Evolutionary conservation across 2,797 vertebrate genomes (phyloP), one percentile per base, ranked within the genome.

Genomic region (Ptychadena robeensis): DNA sequence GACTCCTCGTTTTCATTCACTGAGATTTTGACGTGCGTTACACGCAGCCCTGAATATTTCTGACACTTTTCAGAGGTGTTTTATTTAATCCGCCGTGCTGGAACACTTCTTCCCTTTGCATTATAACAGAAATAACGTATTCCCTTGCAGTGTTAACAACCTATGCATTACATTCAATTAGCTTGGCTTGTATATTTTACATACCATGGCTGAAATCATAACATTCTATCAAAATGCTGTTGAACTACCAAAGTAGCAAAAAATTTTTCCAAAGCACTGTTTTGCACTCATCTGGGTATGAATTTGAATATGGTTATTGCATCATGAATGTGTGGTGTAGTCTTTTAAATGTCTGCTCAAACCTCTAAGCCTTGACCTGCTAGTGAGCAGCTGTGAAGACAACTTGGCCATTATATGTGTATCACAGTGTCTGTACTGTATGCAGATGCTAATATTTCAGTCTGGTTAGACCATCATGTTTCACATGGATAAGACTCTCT

Each of bases 391-490:
- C 63, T 61, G 63, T 59, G 64, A 37, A 80, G 78, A 85, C 72
- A 81, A 57, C 83, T 57, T 57, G n/a, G 38, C 78, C 66, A 75
- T 85, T 85, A 76, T 84, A 64, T 27, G 63, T 57, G 66, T 35
- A 71, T 85, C 66, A 85, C 82, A 84, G 82, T 80, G 78, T 85
- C 71, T 76, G 53, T 76, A 85, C 70, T 85, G 82, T 85, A 85
- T 80, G 78, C 53, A 68, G 77, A 80, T 85, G 82, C 78, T 85
- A 85, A 85, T 85, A 74, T 80, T 81, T 70, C 78, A 85, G 83
- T 76, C 83, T 85, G 78, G 78, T 65, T 76, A 76, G 71, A 76
- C 83, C 83, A 76, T 85, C 83, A 71, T 70, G 57, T 85, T 85
- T 76, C 72, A 65, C 40, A 30, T 81, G 83, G 78, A 85, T 81